phyloP scores from a whole-genome alignment of 2,113 vertebrate species.

The Lasiurus borealis region DNA sequence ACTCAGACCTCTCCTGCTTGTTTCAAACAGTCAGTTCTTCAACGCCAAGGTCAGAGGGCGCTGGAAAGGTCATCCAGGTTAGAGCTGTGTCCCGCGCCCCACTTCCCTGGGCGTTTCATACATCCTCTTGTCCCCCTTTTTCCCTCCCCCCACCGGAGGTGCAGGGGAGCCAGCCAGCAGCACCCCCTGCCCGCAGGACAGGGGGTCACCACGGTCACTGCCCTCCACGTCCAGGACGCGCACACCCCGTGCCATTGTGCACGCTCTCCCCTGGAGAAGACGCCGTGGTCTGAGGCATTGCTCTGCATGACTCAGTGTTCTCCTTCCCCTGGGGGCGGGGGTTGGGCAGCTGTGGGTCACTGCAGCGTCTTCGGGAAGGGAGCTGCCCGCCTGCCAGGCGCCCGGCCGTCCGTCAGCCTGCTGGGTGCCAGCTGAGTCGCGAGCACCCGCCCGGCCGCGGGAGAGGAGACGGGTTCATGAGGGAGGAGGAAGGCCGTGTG shows the following conservation, averaged over 20 bases:
- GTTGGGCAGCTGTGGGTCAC: not conserved
- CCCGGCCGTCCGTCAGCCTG: not conserved
- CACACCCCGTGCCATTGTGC: not conserved
- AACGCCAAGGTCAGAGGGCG: not conserved
- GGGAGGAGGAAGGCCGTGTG: not conserved
- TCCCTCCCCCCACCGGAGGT: fast-evolving
- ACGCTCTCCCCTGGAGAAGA: not conserved
- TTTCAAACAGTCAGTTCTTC: not conserved
- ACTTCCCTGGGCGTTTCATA: fast-evolving
- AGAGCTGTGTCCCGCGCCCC: fast-evolving
- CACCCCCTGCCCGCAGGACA: not conserved
- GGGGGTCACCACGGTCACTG: fast-evolving
- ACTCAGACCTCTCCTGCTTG: too few species aligned
- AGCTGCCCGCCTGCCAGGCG: fast-evolving
- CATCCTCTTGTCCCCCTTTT: not conserved
- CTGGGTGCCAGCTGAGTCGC: fast-evolving
- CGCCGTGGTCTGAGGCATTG: not conserved
- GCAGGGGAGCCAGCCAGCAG: fast-evolving
- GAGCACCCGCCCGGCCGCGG: not conserved
- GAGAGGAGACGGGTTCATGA: not conserved
- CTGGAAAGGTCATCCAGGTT: not conserved
- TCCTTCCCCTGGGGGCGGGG: not conserved
- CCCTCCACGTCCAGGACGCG: not conserved
- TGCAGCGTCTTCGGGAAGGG: not conserved
- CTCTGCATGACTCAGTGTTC: not conserved